Conservation (phyloP, 2,797 vertebrate genomes). For the Salarias fasciatus region DNA sequence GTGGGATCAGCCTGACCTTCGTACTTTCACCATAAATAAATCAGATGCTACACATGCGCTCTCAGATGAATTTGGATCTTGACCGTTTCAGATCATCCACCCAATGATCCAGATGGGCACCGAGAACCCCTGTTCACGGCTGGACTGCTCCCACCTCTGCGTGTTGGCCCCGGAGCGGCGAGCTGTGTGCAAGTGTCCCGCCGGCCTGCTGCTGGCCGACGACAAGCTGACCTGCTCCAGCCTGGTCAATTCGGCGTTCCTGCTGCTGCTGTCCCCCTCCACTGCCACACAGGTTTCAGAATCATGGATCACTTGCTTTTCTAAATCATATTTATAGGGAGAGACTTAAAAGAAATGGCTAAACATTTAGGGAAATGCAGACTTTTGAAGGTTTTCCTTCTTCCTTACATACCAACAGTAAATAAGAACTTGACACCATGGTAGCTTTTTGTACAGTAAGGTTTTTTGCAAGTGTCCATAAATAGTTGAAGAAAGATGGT, state of each 20-base stretch:
- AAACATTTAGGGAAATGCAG: neutral
- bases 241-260: slow-evolving; percentile 77
- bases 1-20: neutral
- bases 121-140: slow-evolving; percentile 78
- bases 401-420: too few species aligned
- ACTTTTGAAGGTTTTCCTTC: too few species aligned
- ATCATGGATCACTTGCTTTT: too few species aligned
- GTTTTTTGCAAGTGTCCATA: too few species aligned
- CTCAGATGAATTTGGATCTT: neutral
- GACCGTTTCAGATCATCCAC: slow-evolving; percentile 85
- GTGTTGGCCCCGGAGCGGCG: slow-evolving; percentile 80
- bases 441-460: too few species aligned
- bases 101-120: slow-evolving; percentile 77
- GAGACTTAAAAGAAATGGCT: neutral
- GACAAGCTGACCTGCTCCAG: slow-evolving; percentile 83
- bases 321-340: too few species aligned
- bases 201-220: slow-evolving; percentile 74
- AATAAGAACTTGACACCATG: too few species aligned
- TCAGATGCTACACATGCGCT: too few species aligned
- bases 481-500: too few species aligned
- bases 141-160: slow-evolving; percentile 89
- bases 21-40: too few species aligned
- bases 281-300: slow-evolving; percentile 84
- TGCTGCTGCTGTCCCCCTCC: slow-evolving; percentile 82
- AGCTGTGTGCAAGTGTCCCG: slow-evolving; percentile 87